Evolutionary conservation across 2,797 vertebrate species (phyloP).

Genomic region (Nyctalus aviator): DNA sequence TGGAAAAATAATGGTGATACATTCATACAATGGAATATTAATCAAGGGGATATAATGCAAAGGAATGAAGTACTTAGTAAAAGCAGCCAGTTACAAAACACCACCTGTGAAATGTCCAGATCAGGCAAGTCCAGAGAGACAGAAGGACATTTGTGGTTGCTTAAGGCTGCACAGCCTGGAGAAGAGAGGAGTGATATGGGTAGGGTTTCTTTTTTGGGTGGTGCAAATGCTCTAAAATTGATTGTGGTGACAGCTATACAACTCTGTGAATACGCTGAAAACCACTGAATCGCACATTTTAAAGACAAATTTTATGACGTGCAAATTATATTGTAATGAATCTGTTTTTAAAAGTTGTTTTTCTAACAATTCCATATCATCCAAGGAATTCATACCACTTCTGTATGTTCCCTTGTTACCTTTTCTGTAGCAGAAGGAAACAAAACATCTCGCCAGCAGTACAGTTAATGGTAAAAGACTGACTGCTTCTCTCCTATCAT

Average conservation of each 20-base stretch:
- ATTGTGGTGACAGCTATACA: neutral
- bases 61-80: neutral
- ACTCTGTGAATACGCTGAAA: neutral
- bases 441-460: too few relatives aligned
- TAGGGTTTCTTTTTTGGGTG: neutral
- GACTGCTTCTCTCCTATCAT: too few relatives aligned
- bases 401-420: neutral
- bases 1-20: neutral
- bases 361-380: neutral
- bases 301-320: neutral
- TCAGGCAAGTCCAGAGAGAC: neutral
- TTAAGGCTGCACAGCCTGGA: neutral
- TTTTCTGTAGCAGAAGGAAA: neutral
- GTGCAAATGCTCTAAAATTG: neutral
- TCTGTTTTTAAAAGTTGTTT: neutral
- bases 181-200: neutral
- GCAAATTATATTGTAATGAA: neutral
- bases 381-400: neutral
- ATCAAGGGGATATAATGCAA: neutral
- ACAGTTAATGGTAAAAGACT: too few relatives aligned
- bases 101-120: neutral
- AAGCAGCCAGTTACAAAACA: neutral
- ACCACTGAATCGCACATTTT: neutral
- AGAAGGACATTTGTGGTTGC: neutral
- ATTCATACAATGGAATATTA: neutral